phyloP scores from a whole-genome alignment of 2,888 invertebrate species.

The Xiphydria camelus region DNA sequence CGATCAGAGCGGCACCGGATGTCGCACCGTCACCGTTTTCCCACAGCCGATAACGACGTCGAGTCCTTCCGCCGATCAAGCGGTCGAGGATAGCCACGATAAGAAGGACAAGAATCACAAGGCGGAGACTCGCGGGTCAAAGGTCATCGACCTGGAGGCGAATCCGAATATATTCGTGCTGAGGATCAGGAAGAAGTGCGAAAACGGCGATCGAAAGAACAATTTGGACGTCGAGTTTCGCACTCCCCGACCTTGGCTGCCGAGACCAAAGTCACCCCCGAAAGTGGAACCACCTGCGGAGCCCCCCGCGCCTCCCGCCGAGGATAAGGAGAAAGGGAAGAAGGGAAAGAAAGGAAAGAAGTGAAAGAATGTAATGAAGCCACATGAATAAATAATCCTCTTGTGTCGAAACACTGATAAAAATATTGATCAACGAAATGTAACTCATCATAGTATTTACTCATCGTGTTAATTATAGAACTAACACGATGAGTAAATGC shows the following conservation, averaged over 20 bases:
- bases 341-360: conserved; percentile 5
- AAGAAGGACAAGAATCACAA: conserved; percentile 6
- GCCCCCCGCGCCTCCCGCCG: too few species aligned
- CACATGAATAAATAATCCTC: conserved; percentile 6
- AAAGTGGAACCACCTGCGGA: neutral
- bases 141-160: conserved; percentile 29
- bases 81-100: neutral
- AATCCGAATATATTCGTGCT: conserved; percentile 51
- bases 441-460: too few species aligned
- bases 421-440: neutral
- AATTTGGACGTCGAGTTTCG: conserved; percentile 47
- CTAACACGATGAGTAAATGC: too few species aligned
- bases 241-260: conserved; percentile 44
- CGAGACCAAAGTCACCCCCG: conserved; percentile 1
- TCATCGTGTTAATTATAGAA: too few species aligned
- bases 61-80: neutral
- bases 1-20: neutral
- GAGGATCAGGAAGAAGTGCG: conserved; percentile 37
- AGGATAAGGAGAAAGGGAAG: neutral
- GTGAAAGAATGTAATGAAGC: conserved; percentile 18
- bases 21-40: conserved; percentile 12
- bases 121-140: conserved; percentile 1
- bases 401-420: neutral
- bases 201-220: conserved; percentile 29
- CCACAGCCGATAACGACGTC: conserved; percentile 7